A percentile compares a stretch with the other conserved stretches of the same genome.
These are phyloP conservation scores for Ptychoptera contaminata DNA, from an alignment of 2,888 invertebrate genomes.

Conservation along the genomic window DNA sequence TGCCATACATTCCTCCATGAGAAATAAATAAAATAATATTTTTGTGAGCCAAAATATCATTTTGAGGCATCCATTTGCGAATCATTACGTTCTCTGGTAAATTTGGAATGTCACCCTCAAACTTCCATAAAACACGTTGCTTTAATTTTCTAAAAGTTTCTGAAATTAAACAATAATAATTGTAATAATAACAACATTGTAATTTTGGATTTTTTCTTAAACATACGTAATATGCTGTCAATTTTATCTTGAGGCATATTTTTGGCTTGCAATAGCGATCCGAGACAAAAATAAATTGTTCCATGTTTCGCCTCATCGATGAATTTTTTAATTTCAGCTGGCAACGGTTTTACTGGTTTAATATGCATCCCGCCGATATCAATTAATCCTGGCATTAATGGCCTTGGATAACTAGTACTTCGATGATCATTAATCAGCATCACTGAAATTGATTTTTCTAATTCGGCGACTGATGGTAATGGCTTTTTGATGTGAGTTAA, in stretches of 20 bases:
- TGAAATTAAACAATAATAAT: slow-evolving; percentile 17
- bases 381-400: slow-evolving; percentile 27
- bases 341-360: slow-evolving; percentile 21
- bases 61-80: slow-evolving; percentile 37
- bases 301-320: slow-evolving; percentile 30
- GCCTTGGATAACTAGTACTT: slow-evolving; percentile 31
- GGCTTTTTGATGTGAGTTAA: slow-evolving; percentile 13
- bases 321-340: slow-evolving; percentile 22
- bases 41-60: slow-evolving; percentile 32
- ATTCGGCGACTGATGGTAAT: slow-evolving; percentile 28
- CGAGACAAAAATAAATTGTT: slow-evolving; percentile 33
- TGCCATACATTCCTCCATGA: slow-evolving; percentile 32
- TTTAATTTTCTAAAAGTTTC: slow-evolving; percentile 31
- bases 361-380: slow-evolving; percentile 29
- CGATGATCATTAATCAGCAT: slow-evolving; percentile 37
- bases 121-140: slow-evolving; percentile 37
- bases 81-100: slow-evolving; percentile 32
- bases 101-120: slow-evolving; percentile 29
- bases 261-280: slow-evolving; percentile 30
- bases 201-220: not conserved
- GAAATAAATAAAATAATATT: slow-evolving; percentile 32
- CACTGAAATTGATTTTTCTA: slow-evolving; percentile 34
- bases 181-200: not conserved
- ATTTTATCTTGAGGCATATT: slow-evolving; percentile 30
- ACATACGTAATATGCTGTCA: slow-evolving; percentile 11